Base-by-base conservation (phyloP, 2,797 vertebrate genomes). In the Lagodon rhomboides region DNA sequence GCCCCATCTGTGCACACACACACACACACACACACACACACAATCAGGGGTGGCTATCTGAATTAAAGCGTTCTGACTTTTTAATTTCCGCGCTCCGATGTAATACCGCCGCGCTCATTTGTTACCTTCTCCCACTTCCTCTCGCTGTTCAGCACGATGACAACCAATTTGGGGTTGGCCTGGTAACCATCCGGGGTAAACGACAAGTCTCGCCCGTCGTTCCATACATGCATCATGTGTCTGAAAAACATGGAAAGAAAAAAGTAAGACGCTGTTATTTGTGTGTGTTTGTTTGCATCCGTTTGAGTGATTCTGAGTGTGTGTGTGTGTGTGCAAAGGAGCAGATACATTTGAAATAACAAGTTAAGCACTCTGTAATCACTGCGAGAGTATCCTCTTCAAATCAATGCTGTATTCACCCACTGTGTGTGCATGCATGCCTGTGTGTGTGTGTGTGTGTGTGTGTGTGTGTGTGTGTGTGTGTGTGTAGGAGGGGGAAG, bases 181-280 rank as follows among this genome's bases (percentile, higher is more conserved):
- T 99, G 98, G 86, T 99, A 99, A 62, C 98, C 98, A 66, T 99
- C 97, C 12, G 97, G 97, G 3, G 97, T 99, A 94, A 99, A 99
- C 85, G 98, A 99, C 85, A 99, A 86, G 91, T 99, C 98, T 88
- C 95, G 96, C 38, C 97, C 98, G 17, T 97, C 96, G 83, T 97
- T 97, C 67, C 96, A 97, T 81, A 99, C 97, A 18, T 98, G 98
- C 96, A 98, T 97, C 98, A 99, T 98, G 89, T 99, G 98, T 89
- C 98, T 99, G 93, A 60, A 92, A 92, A 85, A 92, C 75, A 88
- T 27, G 43, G 15, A 43, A 12, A 18, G 43, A 51, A 46, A 67
- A 22, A 3, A 63, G 23, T 68, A 85, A 77, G 86, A 85, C 77
- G 64, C 51, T 59, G 79, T 87, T 80, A 81, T 75, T 77, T 70